Base-by-base conservation (phyloP, 1,140 invertebrate species). In the Tetragonula clypearis region DNA sequence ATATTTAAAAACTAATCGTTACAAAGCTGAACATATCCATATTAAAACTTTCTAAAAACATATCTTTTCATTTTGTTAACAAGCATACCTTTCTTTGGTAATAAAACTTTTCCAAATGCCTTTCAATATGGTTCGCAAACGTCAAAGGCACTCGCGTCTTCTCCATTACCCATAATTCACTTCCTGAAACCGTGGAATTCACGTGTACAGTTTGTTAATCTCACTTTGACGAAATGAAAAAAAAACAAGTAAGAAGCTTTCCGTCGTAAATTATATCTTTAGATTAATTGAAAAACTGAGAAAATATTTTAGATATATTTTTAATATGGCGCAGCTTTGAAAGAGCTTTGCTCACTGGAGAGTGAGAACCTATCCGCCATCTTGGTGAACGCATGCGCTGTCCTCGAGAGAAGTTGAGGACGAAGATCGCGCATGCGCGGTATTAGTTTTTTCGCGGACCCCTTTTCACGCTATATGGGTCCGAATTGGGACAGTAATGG, bases 331-430 rank as follows among this genome's bases (percentile, higher is more conserved):
- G 79, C 84, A 79, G 66, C 82, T 79, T 62, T 73, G 41, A 72
- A 84, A 84, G 68, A 92, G 84, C 91, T 89, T 93, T 91, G 90
- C 90, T 87, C 65, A 91, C 83, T 87, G 89, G 90, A 90, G 89
- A 93, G 92, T 93, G 92, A 94, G 93, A 94, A 93, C 92, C 75
- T 30, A 87, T 85, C 91, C 93, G 93, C 93, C 93, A 94, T 94
- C 89, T 94, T 93, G 92, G 92, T 87, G 90, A 92, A 91, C 88
- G 72, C 55, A 55, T 89, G 86, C 75, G 77, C 82, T 26, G 68
- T 84, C 77, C 56, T 84, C 58, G 12, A 56, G 19, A 79, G 26
- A 79, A 84, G 82, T 84, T 68, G 82, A 84, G 82, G 82, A 84
- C 76, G 23, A 84, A 79, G n/a, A 81, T 78, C 60, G 90, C 93